Evolutionary conservation across 2,113 vertebrate genomes (phyloP).

Genomic region (Hyperopisus bebe): DNA sequence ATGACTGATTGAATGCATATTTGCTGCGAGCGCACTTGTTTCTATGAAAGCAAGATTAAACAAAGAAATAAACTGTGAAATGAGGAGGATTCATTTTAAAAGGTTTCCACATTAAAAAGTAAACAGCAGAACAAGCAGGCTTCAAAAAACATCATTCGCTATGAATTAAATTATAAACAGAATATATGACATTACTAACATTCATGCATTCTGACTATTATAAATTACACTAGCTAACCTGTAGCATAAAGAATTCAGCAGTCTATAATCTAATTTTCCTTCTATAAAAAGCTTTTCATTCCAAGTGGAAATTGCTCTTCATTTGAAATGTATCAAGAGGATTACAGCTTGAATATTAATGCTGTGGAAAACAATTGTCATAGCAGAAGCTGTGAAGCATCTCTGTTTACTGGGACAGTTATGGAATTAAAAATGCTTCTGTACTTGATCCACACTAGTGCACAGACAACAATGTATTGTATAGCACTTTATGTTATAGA

Average conservation of each 20-base stretch:
- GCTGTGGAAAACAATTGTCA: constrained; percentile 53
- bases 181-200: constrained; percentile 53
- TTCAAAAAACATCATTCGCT: not conserved
- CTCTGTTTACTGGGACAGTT: constrained; percentile 24
- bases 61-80: not conserved
- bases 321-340: constrained; percentile 52
- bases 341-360: constrained; percentile 57
- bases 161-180: constrained; percentile 37
- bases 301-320: constrained; percentile 43
- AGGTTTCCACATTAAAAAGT: not conserved
- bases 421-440: constrained; percentile 21
- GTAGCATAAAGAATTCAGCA: constrained; percentile 55
- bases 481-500: not conserved
- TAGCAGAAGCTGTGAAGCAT: constrained; percentile 41
- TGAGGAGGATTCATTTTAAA: not conserved
- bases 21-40: not conserved
- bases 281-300: constrained; percentile 60
- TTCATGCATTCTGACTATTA: constrained; percentile 54
- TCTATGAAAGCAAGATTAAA: not conserved
- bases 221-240: constrained; percentile 57
- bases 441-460: constrained; percentile 19
- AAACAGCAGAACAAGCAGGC: not conserved
- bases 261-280: constrained; percentile 60
- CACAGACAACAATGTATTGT: not conserved
- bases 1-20: not conserved